These are phyloP conservation scores for Mycalesis mineus DNA, from an alignment of 2,888 invertebrate species.

Conservation along the genomic window DNA sequence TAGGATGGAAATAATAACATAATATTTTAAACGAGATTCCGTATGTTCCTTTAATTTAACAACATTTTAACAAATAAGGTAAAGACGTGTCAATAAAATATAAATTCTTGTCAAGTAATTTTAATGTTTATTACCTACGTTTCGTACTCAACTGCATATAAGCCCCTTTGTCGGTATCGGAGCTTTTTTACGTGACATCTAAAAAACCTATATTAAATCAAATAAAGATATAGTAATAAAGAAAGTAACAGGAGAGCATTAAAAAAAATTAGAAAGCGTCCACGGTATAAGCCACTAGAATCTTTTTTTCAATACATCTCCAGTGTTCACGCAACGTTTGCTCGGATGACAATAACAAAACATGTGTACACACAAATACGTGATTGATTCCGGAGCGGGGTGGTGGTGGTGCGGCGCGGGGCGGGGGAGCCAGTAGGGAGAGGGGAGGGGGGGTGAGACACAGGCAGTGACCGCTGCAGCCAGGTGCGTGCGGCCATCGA, in stretches of 20 bases:
- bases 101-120: too few relatives aligned
- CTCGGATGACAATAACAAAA: slow-evolving; percentile 32
- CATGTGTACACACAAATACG: slow-evolving; percentile 39
- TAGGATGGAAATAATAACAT: too few relatives aligned
- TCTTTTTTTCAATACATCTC: slow-evolving; percentile 14
- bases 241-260: background rate
- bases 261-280: slow-evolving; percentile 7
- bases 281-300: slow-evolving; percentile 12
- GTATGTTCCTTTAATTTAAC: too few relatives aligned
- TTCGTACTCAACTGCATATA: background rate
- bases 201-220: background rate
- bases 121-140: too few relatives aligned
- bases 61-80: too few relatives aligned
- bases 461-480: slow-evolving; percentile 72
- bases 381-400: slow-evolving; percentile 56
- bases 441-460: slow-evolving; percentile 36
- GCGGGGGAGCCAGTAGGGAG: too few relatives aligned
- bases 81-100: too few relatives aligned
- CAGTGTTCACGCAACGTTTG: slow-evolving; percentile 21
- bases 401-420: slow-evolving; percentile 17
- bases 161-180: background rate
- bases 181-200: background rate
- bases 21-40: too few relatives aligned
- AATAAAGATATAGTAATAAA: too few relatives aligned
- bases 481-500: slow-evolving; percentile 77